Percentiles rank a stretch among this genome's conserved stretches.
Evolutionary conservation across 1,140 invertebrate species (phyloP).

Genomic region (Oscheius sp.): DNA sequence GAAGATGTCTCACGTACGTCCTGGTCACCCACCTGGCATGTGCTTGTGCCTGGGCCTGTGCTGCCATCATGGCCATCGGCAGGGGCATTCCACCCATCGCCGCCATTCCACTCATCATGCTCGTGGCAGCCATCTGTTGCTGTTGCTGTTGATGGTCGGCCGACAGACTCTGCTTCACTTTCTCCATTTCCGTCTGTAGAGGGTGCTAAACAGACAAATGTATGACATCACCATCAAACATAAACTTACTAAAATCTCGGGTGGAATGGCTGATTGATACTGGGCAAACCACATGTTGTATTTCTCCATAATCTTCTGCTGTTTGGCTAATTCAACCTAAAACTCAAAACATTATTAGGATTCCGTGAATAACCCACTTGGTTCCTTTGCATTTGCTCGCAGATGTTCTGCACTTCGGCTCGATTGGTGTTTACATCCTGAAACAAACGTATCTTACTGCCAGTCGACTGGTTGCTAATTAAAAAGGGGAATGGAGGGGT

Average conservation of each 20-base stretch:
- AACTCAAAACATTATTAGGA: too few species aligned
- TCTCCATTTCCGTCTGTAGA: not conserved
- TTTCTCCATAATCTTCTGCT: not conserved
- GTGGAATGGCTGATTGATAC: not conserved
- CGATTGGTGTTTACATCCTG: not conserved
- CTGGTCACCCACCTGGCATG: slow-evolving; percentile 18
- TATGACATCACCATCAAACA: not conserved
- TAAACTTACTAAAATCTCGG: not conserved
- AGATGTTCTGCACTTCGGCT: not conserved
- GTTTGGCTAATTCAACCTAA: slow-evolving; percentile 8
- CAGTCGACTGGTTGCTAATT: too few species aligned
- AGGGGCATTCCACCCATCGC: slow-evolving; percentile 2
- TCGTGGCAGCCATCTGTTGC: not conserved
- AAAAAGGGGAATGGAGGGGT: too few species aligned
- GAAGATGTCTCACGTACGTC: too few species aligned
- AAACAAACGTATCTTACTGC: not conserved
- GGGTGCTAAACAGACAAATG: not conserved
- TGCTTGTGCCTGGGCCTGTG: slow-evolving; percentile 10
- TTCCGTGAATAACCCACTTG: too few species aligned
- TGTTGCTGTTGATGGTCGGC: not conserved
- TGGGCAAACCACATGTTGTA: not conserved
- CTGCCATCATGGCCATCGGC: slow-evolving; percentile 13
- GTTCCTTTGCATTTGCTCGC: not conserved
- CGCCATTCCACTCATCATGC: not conserved
- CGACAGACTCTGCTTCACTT: not conserved